Conservation (phyloP, 1,140 invertebrate species). For the Maniola jurtina region DNA sequence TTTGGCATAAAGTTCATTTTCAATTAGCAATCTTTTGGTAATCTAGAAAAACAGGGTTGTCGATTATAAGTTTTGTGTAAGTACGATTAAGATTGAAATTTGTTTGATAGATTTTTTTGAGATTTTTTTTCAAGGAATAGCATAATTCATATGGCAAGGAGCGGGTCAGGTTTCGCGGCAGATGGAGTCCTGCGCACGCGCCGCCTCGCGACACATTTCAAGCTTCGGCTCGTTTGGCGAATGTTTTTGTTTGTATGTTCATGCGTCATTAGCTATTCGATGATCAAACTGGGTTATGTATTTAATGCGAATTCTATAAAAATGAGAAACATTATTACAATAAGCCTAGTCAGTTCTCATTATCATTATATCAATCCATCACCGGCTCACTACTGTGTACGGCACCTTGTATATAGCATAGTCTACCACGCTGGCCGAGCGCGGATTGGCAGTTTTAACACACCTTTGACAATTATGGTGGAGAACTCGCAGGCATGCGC, state of each 20-base stretch:
- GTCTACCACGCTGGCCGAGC: too few species aligned
- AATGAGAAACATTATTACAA: too few species aligned
- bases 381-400: too few species aligned
- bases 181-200: constrained; percentile 69
- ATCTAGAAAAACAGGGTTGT: constrained; percentile 6
- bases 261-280: constrained; percentile 21
- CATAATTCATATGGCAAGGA: constrained; percentile 68
- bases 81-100: constrained; percentile 37
- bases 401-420: too few species aligned
- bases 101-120: constrained; percentile 23
- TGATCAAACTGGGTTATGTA: neutral
- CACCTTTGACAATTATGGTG: too few species aligned
- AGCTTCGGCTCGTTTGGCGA: constrained; percentile 42
- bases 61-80: constrained; percentile 22
- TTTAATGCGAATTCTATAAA: too few species aligned
- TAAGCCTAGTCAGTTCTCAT: too few species aligned
- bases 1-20: constrained; percentile 24
- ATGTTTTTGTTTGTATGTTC: constrained; percentile 41
- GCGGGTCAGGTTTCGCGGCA: constrained; percentile 72
- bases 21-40: neutral
- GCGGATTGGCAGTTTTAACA: too few species aligned
- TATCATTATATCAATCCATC: too few species aligned
- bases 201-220: constrained; percentile 36
- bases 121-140: constrained; percentile 61
- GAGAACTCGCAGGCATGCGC: too few species aligned